phyloP scores from a whole-genome alignment of 2,888 invertebrate genomes.

The Phyllotreta striolata region DNA sequence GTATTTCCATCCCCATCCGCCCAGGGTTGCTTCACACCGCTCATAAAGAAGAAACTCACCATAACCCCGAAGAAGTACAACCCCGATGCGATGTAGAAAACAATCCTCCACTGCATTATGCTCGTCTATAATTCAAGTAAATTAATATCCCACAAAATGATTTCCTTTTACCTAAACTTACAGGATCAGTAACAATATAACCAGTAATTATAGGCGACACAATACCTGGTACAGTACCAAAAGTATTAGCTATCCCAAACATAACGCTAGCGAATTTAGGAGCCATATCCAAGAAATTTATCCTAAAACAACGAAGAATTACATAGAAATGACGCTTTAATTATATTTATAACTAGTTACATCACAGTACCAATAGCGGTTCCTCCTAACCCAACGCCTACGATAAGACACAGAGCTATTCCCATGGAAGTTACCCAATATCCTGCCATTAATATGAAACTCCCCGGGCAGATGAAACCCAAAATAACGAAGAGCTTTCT shows the following conservation, averaged over 20 bases:
- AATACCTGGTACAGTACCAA: slow-evolving; percentile 83
- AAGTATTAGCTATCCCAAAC: slow-evolving; percentile 81
- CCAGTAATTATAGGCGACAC: slow-evolving; percentile 71
- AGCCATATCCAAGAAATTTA: slow-evolving; percentile 73
- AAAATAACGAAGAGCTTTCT: slow-evolving; percentile 72
- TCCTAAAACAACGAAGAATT: not conserved
- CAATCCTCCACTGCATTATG: slow-evolving; percentile 78
- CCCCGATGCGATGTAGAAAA: slow-evolving; percentile 83
- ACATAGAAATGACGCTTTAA: not conserved
- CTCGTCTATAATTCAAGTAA: slow-evolving; percentile 8
- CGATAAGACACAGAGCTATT: slow-evolving; percentile 10
- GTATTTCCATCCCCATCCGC: slow-evolving; percentile 4
- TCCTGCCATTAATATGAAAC: slow-evolving; percentile 59
- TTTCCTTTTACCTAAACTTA: not conserved
- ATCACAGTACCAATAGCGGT: slow-evolving; percentile 1
- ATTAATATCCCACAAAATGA: not conserved
- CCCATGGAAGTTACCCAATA: slow-evolving; percentile 14
- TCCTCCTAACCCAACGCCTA: slow-evolving; percentile 12
- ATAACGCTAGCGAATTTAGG: slow-evolving; percentile 83
- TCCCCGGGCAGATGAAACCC: slow-evolving; percentile 66
- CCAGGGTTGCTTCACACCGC: slow-evolving; percentile 18
- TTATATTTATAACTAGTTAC: slow-evolving; percentile 2
- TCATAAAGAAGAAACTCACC: slow-evolving; percentile 7
- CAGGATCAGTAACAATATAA: not conserved
- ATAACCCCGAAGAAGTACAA: slow-evolving; percentile 76